Evolutionary conservation across 2,113 vertebrate species (phyloP).

Genomic region (cat (Felis catus)): DNA sequence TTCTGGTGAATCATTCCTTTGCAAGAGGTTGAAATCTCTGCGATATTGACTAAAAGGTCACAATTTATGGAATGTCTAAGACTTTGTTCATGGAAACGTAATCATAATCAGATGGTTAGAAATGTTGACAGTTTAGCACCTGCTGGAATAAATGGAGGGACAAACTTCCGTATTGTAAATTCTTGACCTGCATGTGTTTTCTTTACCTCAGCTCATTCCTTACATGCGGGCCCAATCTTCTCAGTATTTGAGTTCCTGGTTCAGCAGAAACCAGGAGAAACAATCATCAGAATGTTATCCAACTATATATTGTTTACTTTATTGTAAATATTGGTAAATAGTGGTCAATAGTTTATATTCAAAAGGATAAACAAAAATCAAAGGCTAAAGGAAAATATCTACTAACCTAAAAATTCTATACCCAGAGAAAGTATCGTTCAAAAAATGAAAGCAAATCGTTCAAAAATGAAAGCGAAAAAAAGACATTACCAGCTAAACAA

Average conservation of each 20-base stretch:
- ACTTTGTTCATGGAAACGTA: background rate
- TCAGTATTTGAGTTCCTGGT: background rate
- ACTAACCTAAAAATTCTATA: constrained; percentile 17
- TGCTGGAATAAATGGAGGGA: background rate
- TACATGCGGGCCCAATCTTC: background rate
- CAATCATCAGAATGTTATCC: background rate
- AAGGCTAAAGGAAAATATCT: background rate
- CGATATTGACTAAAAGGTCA: background rate
- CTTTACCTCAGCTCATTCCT: background rate
- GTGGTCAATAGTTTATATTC: background rate
- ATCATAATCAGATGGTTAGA: background rate
- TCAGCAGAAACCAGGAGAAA: background rate
- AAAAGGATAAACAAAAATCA: background rate
- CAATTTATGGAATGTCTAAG: background rate
- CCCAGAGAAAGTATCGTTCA: background rate
- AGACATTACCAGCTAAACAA: background rate
- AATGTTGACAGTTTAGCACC: background rate
- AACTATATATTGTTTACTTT: background rate
- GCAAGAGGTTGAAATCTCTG: background rate
- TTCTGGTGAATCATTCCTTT: background rate
- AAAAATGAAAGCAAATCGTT: constrained; percentile 11
- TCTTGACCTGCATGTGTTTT: background rate
- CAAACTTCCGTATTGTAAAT: background rate
- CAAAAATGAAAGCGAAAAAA: constrained; percentile 15
- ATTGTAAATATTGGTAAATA: background rate